Percentiles rank a stretch among this genome's conserved stretches.
phyloP scores from a whole-genome alignment of 2,113 vertebrate species.

The Sterrhoptilus dennistouni region DNA sequence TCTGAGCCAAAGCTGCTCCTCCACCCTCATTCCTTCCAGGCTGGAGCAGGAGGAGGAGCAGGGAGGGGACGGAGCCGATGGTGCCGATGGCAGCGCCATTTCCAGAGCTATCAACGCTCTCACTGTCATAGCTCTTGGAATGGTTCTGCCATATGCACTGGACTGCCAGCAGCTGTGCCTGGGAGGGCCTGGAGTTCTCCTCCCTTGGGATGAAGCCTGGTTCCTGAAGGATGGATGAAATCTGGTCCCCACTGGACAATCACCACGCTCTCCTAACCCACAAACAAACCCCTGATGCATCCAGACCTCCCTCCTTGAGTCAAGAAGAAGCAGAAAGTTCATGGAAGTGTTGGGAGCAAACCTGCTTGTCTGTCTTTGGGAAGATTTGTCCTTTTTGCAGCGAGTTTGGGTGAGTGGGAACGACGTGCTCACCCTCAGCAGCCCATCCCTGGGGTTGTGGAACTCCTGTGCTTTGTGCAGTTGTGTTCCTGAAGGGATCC shows the following conservation, averaged over 20 bases:
- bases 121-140: constrained; percentile 93
- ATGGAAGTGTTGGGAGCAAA: background rate
- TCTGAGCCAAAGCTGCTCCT: rapidly evolving
- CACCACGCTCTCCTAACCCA: background rate
- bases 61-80: constrained; percentile 1
- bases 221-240: background rate
- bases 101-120: constrained; percentile 89
- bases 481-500: background rate
- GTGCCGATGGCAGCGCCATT: constrained; percentile 91
- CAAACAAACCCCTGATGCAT: background rate
- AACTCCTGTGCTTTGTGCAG: background rate
- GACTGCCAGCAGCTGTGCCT: constrained; percentile 65
- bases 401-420: background rate
- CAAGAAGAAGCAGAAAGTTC: background rate
- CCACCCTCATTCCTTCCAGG: background rate
- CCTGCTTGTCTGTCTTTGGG: background rate
- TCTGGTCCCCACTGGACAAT: background rate
- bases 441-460: rapidly evolving
- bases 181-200: constrained; percentile 4
- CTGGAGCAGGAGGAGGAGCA: background rate
- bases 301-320: background rate
- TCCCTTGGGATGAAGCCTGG: background rate
- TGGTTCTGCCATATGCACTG: constrained; percentile 89
- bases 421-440: rapidly evolving
- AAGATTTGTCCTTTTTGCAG: background rate